These are phyloP conservation scores for Leptocoma aspasia DNA, from an alignment of 2,113 vertebrate species.

Conservation along the genomic window DNA sequence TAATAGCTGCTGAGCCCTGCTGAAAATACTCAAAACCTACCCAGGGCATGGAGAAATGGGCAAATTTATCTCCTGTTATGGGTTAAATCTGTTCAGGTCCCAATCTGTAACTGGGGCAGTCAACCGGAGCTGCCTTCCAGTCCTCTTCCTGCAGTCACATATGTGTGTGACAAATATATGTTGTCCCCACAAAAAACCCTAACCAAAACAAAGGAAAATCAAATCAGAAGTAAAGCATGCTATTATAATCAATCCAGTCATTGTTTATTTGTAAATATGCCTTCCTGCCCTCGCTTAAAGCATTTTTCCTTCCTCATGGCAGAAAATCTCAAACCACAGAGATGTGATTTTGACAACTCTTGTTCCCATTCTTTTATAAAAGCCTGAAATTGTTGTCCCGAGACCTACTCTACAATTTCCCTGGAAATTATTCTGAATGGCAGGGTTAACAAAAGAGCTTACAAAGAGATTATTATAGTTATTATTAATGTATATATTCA, in stretches of 20 bases:
- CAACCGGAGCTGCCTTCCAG: background rate
- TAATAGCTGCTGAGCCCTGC: background rate
- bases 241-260: background rate
- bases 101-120: background rate
- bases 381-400: background rate
- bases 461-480: background rate
- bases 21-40: background rate
- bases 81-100: background rate
- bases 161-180: background rate
- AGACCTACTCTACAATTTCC: background rate
- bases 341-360: constrained; percentile 2
- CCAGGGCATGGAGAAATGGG: background rate
- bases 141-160: background rate
- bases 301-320: background rate
- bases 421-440: background rate
- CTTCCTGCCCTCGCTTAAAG: background rate
- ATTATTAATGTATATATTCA: background rate
- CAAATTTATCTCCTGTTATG: background rate
- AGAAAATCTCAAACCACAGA: background rate
- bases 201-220: background rate
- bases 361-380: background rate
- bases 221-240: background rate
- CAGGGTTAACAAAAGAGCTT: background rate
- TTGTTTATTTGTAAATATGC: background rate
- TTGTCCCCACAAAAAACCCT: background rate